Base-by-base conservation (phyloP, 1,140 invertebrate genomes). In the Aphaenogaster ashmeadi region DNA sequence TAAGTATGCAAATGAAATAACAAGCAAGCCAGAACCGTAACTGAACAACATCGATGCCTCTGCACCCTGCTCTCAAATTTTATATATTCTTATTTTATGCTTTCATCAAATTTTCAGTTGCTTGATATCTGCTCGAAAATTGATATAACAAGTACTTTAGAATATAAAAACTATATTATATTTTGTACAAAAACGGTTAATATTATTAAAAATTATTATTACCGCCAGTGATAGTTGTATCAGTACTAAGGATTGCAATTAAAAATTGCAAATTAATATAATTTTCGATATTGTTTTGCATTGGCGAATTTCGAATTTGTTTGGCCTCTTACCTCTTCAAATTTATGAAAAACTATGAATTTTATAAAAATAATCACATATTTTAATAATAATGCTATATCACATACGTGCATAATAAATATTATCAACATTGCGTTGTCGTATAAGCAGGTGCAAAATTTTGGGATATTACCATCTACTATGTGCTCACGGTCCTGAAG, bases 1-100 rank as follows among this genome's bases (percentile, higher is more conserved):
- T 88, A 90, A 91, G 77, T 93, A 94, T 94, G 93, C 92, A 94
- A 94, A 94, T 93, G 72, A 86, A 71, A 78, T 88, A 79, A 85
- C 62, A 67, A 89, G 72, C 54, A 72, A 56, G 8, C 54, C 83
- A 83, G 77, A 87, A 50, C 62, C 71, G 81, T 83, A 75, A 78
- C 21, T 9, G 18, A 71, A 15, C 33, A 13, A 44, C n/a, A 60
- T 74, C 67, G 9, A 5, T 15, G 18, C 38, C 15, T 72, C 13
- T 21, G 33, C 21, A 78, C 1, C 21, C 11, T 50, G n/a, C 78
- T 27, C 15, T 80, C 9, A 44, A 50, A 21, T 69, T 54, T 38
- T 52, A n/a, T 33, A 33, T 27, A 62, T 33, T 33, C 0, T 36
- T 50, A 66, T n/a, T 50, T 79, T 21, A 79, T 50, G 1, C 2